Base-by-base conservation (phyloP, 2,888 invertebrate species). In the Odontocolon sp. region DNA sequence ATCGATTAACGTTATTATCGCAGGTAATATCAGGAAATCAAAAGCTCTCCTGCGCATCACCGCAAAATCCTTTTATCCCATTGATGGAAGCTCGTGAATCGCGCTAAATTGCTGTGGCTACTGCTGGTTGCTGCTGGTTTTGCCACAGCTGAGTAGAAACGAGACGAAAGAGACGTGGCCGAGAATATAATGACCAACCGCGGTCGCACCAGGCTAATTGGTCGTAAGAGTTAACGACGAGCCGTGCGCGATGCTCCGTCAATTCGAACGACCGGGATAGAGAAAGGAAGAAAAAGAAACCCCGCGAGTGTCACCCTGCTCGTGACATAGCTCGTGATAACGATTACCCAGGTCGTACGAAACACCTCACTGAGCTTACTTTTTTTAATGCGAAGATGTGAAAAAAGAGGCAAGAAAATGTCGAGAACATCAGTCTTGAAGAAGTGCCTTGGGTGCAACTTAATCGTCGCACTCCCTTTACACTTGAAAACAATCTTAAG, bases 191-290 rank as follows among this genome's bases (percentile, higher is more conserved):
- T 66, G 77, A 72, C 71, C 71, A 31, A 61, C 16, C 40, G 61
- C 42, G 57, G 56, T 50, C 45, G 75, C 28, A 42, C 18, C 31
- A 38, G 45, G 64, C 71, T 78, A 78, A 78, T 69, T 70, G 78
- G 71, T 72, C 76, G 68, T 78, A 72, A 78, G 76, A 78, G 59
- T 76, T 78, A 72, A 78, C 76, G 76, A 76, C 68, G 67, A 64
- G 72, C 45, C 47, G 47, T 38, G 61, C 59, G 31, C 63, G 63
- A 68, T 36, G 52, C 59, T 52, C 52, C 28, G 76, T 64, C 77
- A 69, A 69, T 57, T 66, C 16, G 26, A 71, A 50, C n/a, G 54
- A 59, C 33, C 16, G 9, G n/a, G 42, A 28, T 31, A 69, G 36
- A 61, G 23, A 63, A 36, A 36, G 50, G 33, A 40, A 23, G 40